Evolutionary conservation across 2,113 vertebrate species (phyloP).

Genomic region (Hippolais icterina): DNA sequence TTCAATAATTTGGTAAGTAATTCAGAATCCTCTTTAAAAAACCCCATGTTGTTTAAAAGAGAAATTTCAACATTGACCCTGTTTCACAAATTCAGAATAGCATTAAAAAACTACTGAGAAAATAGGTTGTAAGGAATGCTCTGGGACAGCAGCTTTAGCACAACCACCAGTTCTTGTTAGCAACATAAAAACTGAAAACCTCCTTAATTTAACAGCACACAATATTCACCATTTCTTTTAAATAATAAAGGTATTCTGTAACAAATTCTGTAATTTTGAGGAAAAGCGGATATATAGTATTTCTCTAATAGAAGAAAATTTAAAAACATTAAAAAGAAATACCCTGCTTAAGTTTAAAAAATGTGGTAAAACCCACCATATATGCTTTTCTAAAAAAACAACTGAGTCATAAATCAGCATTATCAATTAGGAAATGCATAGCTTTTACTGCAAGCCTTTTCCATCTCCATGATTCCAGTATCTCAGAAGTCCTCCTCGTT

Average conservation of each 20-base stretch:
- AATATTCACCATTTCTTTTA: not conserved
- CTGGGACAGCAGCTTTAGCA: not conserved
- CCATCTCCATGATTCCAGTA: not conserved
- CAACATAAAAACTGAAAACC: not conserved
- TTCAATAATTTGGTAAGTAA: not conserved
- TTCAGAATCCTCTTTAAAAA: not conserved
- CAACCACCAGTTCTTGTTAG: not conserved
- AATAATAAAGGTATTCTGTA: not conserved
- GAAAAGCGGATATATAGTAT: not conserved
- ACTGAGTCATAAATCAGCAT: not conserved
- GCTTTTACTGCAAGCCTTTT: not conserved
- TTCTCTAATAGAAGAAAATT: not conserved
- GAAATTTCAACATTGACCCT: not conserved
- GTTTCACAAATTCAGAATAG: not conserved
- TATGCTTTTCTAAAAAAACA: not conserved
- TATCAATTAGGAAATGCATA: not conserved
- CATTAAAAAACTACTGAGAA: not conserved
- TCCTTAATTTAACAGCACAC: not conserved
- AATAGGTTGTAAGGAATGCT: not conserved
- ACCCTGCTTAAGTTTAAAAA: not conserved
- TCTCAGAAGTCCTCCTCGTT: fast-evolving
- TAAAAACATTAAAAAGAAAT: not conserved
- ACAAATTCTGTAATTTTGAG: not conserved
- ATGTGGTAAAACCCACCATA: not conserved
- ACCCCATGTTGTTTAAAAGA: not conserved